A percentile compares a stretch with the other conserved stretches of the same genome.
These are phyloP conservation scores for Coenobita brevimanus DNA, from an alignment of 1,140 invertebrate species.

Conservation along the genomic window DNA sequence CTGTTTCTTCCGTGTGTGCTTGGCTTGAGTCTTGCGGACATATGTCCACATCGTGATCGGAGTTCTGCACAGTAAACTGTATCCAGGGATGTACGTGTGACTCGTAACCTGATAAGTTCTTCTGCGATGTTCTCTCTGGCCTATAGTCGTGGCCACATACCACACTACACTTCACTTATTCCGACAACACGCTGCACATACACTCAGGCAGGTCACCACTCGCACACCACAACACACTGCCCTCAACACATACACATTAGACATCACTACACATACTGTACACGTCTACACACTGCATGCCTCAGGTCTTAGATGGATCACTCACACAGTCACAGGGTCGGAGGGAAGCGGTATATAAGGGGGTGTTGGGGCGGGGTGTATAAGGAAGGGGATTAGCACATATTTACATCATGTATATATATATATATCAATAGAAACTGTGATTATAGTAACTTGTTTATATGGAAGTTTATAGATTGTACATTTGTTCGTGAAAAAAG, in stretches of 20 bases:
- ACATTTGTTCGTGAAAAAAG: background rate
- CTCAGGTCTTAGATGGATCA: background rate
- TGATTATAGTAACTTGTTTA: background rate
- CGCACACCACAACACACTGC: background rate
- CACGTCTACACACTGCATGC: background rate
- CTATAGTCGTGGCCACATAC: too few relatives aligned
- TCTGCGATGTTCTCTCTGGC: too few relatives aligned
- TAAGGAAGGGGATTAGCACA: conserved; percentile 27
- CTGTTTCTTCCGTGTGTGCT: background rate
- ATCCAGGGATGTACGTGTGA: too few relatives aligned
- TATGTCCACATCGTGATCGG: background rate
- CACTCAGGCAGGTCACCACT: background rate
- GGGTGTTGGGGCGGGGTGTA: background rate
- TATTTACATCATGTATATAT: conserved; percentile 31
- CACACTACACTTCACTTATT: too few relatives aligned
- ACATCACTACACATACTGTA: background rate
- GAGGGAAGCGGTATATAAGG: conserved; percentile 6
- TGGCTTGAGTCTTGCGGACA: background rate
- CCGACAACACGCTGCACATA: background rate
- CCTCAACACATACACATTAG: background rate
- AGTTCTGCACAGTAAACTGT: too few relatives aligned
- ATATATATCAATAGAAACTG: background rate
- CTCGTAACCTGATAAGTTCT: too few relatives aligned
- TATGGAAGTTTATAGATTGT: too few relatives aligned
- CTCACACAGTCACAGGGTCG: conserved; percentile 39